These are phyloP conservation scores for Ips nitidus DNA, from an alignment of 1,140 invertebrate genomes.

Conservation along the genomic window DNA sequence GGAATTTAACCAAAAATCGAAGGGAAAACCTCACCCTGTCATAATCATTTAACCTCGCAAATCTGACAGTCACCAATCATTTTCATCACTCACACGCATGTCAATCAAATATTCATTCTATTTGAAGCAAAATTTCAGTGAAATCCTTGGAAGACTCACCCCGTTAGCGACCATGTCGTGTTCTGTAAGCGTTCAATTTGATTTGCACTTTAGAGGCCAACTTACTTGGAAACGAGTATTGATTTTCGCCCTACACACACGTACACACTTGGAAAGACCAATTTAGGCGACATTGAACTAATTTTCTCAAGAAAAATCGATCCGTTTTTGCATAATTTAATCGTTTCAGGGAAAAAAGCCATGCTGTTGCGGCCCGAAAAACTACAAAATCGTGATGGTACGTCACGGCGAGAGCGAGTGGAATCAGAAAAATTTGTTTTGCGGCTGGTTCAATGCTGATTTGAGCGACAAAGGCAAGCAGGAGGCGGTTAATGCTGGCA, in stretches of 20 bases:
- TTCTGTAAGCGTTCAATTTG: conserved; percentile 11
- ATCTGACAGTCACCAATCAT: no score
- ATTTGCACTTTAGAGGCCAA: not conserved
- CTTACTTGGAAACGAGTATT: not conserved
- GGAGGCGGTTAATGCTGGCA: conserved; percentile 71
- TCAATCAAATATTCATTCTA: not conserved
- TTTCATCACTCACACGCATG: not conserved
- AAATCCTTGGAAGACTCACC: conserved; percentile 3
- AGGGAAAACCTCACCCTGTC: no score
- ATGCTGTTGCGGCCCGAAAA: conserved; percentile 28
- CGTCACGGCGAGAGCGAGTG: conserved; percentile 76
- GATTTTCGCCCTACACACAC: conserved; percentile 10
- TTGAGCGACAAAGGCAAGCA: conserved; percentile 58
- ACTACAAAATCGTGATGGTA: conserved; percentile 54
- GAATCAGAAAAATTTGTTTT: conserved; percentile 72
- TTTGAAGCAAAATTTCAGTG: conserved; percentile 6
- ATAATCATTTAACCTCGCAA: no score
- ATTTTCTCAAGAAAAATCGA: conserved; percentile 3
- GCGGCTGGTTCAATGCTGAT: conserved; percentile 69
- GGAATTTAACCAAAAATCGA: no score
- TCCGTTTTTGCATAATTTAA: conserved; percentile 6
- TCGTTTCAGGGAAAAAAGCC: conserved; percentile 1
- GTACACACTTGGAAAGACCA: not conserved
- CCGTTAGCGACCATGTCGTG: conserved; percentile 1
- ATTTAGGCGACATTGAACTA: not conserved